A percentile compares a stretch with the other conserved stretches of the same genome.
Conservation (phyloP, 2,797 vertebrate species). For the Chlorospingus flavigularis region DNA sequence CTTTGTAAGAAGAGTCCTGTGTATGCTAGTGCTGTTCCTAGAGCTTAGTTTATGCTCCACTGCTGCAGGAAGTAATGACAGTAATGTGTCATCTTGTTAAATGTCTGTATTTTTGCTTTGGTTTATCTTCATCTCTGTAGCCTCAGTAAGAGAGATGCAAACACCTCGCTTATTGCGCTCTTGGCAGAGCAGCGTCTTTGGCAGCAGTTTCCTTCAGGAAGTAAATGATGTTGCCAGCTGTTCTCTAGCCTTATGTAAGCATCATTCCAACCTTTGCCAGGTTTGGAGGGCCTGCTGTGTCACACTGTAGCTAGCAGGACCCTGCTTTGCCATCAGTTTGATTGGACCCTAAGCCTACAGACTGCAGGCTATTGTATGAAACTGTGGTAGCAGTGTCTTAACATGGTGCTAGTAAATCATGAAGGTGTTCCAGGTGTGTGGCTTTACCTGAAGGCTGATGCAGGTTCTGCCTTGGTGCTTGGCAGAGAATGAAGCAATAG, state of each 20-base stretch:
- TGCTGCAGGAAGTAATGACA: neutral
- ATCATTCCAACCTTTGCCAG: neutral
- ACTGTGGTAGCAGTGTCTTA: neutral
- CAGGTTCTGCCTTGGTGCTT: neutral
- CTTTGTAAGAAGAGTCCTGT: neutral
- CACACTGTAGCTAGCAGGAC: neutral
- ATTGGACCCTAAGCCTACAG: neutral
- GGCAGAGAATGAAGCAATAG: neutral
- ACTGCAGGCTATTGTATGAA: neutral
- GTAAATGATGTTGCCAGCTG: neutral
- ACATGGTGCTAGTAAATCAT: neutral
- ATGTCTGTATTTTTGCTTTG: neutral
- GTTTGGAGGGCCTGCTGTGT: neutral
- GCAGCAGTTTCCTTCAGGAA: neutral
- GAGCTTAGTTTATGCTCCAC: neutral
- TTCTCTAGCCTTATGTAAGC: neutral
- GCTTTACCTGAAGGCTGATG: neutral
- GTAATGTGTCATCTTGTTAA: neutral
- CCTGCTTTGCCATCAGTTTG: neutral
- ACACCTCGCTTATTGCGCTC: accelerated
- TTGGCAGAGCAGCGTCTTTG: neutral
- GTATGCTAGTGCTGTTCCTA: neutral
- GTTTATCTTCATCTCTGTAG: neutral
- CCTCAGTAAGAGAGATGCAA: neutral
- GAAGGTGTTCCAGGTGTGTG: neutral